A percentile compares a stretch with the other conserved stretches of the same genome.
Evolutionary conservation across 2,888 invertebrate species (phyloP).

Genomic region (Drosophila flavopinicola): DNA sequence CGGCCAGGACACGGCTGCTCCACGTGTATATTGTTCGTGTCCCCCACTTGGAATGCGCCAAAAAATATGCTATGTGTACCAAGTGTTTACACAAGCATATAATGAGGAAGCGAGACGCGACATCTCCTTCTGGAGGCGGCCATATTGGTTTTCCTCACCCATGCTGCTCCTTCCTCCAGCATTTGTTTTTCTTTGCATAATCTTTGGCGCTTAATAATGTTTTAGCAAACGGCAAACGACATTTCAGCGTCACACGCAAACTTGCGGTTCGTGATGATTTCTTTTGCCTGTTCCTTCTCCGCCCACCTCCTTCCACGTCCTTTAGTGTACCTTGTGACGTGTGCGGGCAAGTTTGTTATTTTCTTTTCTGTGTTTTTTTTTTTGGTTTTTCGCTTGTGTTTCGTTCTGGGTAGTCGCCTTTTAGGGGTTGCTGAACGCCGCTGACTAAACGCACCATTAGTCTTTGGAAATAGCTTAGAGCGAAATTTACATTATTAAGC

Average conservation of each 20-base stretch:
- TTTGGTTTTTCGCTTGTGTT: not conserved
- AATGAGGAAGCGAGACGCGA: conserved; percentile 47
- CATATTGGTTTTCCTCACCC: conserved; percentile 60
- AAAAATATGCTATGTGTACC: conserved; percentile 51
- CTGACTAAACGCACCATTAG: conserved; percentile 78
- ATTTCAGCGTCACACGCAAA: conserved; percentile 70
- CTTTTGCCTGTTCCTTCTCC: conserved; percentile 12
- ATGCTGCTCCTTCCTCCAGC: conserved; percentile 9
- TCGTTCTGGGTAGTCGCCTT: conserved; percentile 15
- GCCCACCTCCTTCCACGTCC: conserved; percentile 1
- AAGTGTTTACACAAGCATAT: conserved; percentile 63
- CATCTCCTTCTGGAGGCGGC: conserved; percentile 43
- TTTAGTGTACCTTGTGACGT: conserved; percentile 50
- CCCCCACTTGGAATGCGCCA: conserved; percentile 19
- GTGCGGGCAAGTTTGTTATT: conserved; percentile 51
- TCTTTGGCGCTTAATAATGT: conserved; percentile 72
- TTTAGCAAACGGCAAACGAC: conserved; percentile 31
- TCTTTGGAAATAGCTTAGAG: conserved; percentile 81
- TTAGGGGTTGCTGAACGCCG: conserved; percentile 52
- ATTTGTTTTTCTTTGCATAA: conserved; percentile 70
- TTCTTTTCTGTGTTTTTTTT: conserved; percentile 22
- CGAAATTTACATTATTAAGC: conserved; percentile 81
- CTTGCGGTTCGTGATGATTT: conserved; percentile 66
- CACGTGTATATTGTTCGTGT: not conserved
- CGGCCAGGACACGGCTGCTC: conserved; percentile 1